Percentiles rank a stretch among this genome's conserved stretches.
phyloP scores from a whole-genome alignment of 2,113 vertebrate species.

The Dinomys branickii region DNA sequence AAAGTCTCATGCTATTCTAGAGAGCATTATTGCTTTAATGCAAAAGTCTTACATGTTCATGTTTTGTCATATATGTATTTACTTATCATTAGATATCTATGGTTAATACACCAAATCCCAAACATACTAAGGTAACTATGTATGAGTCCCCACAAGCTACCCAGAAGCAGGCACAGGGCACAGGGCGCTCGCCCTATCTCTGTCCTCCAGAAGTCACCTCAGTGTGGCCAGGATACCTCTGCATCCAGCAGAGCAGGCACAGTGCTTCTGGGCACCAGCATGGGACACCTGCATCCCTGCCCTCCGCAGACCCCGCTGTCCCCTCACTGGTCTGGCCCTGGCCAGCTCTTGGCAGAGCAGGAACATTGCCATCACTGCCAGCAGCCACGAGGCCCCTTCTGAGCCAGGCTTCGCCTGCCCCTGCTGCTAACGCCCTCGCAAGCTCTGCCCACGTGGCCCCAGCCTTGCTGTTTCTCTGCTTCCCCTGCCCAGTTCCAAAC shows the following conservation, averaged over 20 bases:
- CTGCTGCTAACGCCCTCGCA: neutral
- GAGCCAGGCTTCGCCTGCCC: neutral
- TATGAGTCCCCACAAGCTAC: neutral
- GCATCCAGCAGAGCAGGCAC: neutral
- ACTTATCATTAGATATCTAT: neutral
- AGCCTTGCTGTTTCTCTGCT: neutral
- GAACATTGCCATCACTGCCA: rapidly evolving
- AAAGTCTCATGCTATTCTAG: neutral
- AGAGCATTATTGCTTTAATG: neutral
- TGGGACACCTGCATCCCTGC: neutral
- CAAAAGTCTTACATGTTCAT: neutral
- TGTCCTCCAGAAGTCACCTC: neutral
- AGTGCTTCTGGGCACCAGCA: neutral
- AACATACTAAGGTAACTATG: neutral
- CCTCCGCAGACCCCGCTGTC: too few relatives aligned
- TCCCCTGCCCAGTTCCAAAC: neutral
- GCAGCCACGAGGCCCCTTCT: rapidly evolving
- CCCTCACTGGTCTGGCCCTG: neutral
- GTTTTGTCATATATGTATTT: neutral
- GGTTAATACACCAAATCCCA: neutral
- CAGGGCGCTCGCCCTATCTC: neutral
- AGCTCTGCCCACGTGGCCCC: rapidly evolving
- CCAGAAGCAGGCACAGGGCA: neutral
- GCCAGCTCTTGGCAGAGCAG: too few relatives aligned
- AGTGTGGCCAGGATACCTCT: neutral